Percentiles rank a stretch among this genome's conserved stretches.
Conservation (phyloP, 2,113 vertebrate species). For the Polyodon spathula region DNA sequence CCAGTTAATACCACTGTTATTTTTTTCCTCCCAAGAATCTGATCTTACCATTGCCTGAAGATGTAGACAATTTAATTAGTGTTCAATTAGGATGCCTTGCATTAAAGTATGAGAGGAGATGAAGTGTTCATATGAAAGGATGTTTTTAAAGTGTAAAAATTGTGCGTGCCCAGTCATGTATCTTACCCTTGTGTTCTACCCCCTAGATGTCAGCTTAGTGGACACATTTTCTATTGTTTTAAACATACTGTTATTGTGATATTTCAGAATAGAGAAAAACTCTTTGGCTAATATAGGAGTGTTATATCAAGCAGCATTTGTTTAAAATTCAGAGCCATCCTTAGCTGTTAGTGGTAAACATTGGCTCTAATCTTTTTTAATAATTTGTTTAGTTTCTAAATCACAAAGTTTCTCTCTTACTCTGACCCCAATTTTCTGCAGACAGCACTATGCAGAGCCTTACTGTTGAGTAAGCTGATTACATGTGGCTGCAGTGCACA, state of each 20-base stretch:
- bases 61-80: neutral
- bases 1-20: neutral
- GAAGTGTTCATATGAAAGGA: no score
- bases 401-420: neutral
- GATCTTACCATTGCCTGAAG: neutral
- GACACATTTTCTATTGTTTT: no score
- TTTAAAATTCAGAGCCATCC: neutral
- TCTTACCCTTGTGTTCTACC: no score
- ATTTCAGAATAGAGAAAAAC: no score
- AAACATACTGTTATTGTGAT: no score
- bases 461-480: neutral
- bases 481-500: neutral
- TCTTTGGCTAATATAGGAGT: no score
- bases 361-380: conserved; percentile 3
- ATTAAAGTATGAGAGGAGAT: no score
- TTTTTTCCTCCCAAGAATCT: neutral
- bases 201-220: no score
- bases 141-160: no score
- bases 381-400: neutral
- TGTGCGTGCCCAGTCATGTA: no score
- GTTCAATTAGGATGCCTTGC: neutral
- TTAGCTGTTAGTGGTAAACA: neutral
- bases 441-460: neutral
- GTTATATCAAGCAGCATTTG: neutral
- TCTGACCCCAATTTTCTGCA: conserved; percentile 5